These are phyloP conservation scores for Pristionchus japonicus DNA, from an alignment of 2,888 invertebrate genomes.

Conservation along the genomic window DNA sequence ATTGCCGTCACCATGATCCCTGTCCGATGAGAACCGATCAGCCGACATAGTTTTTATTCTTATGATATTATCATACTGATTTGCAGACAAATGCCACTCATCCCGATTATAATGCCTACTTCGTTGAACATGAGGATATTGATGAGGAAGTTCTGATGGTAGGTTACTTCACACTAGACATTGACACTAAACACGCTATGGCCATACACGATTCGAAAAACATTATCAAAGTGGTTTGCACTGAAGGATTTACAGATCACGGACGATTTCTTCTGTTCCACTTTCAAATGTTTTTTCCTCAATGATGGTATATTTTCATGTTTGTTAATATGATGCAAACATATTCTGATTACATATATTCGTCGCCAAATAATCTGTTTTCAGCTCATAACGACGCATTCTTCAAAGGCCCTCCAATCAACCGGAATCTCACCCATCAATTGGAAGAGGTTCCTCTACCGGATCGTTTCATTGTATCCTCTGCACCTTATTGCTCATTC, in stretches of 20 bases:
- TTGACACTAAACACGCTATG: too few relatives aligned
- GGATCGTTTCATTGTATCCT: not conserved
- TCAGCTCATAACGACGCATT: not conserved
- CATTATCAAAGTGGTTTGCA: too few relatives aligned
- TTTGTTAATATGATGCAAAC: too few relatives aligned
- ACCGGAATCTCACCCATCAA: not conserved
- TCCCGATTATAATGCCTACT: not conserved
- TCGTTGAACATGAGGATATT: not conserved
- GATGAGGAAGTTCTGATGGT: not conserved
- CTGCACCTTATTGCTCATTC: not conserved
- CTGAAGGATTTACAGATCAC: conserved; percentile 8
- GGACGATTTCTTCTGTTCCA: not conserved
- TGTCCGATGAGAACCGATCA: too few relatives aligned
- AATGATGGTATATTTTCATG: not conserved
- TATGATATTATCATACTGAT: too few relatives aligned
- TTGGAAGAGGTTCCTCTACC: not conserved
- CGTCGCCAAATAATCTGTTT: too few relatives aligned
- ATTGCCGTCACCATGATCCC: too few relatives aligned
- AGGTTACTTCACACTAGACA: too few relatives aligned
- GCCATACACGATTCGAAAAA: not conserved
- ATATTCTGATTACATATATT: too few relatives aligned
- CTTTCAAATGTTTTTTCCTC: not conserved
- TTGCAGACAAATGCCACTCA: conserved; percentile 8
- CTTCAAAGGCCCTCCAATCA: not conserved
- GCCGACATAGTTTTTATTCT: not conserved